A percentile compares a stretch with the other conserved stretches of the same genome.
Conservation (phyloP, 2,113 vertebrate genomes). For the Micronycteris hirsuta region DNA sequence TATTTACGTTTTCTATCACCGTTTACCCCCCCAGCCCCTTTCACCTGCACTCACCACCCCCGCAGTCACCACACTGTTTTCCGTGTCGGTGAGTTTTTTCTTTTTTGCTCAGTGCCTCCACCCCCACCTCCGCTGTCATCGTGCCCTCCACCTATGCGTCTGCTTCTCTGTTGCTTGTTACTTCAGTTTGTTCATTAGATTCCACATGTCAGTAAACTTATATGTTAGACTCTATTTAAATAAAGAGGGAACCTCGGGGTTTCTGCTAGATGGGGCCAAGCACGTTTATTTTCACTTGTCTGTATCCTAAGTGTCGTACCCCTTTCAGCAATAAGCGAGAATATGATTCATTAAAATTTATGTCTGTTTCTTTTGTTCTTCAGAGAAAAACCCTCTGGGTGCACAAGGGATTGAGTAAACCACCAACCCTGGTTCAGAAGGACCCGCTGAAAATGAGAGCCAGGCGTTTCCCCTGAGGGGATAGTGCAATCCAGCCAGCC, state of each 20-base stretch:
- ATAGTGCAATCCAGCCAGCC: constrained; percentile 64
- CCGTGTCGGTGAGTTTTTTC: no score
- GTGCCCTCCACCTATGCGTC: no score
- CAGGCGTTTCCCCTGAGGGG: constrained; percentile 69
- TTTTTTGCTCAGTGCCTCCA: no score
- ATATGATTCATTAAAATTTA: constrained; percentile 58
- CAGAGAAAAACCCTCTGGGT: constrained; percentile 52
- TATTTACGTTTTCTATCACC: no score
- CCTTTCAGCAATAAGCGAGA: constrained; percentile 51
- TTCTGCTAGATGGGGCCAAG: constrained; percentile 29
- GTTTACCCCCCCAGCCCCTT: no score
- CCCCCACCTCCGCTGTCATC: no score
- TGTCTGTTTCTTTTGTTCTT: constrained; percentile 61
- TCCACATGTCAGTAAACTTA: no score
- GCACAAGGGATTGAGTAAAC: constrained; percentile 60
- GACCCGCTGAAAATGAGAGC: constrained; percentile 72
- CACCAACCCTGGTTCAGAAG: constrained; percentile 67
- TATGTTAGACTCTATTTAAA: background rate
- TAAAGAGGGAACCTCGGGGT: background rate
- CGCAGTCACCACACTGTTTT: no score
- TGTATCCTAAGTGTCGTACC: constrained; percentile 1
- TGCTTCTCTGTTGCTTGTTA: no score
- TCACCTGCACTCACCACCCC: no score
- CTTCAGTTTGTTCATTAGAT: no score
- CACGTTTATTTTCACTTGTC: constrained; percentile 64